Evolutionary conservation across 2,113 vertebrate species (phyloP), one percentile per base, ranked within the genome.

Genomic region (Psittacula cyanocephala): DNA sequence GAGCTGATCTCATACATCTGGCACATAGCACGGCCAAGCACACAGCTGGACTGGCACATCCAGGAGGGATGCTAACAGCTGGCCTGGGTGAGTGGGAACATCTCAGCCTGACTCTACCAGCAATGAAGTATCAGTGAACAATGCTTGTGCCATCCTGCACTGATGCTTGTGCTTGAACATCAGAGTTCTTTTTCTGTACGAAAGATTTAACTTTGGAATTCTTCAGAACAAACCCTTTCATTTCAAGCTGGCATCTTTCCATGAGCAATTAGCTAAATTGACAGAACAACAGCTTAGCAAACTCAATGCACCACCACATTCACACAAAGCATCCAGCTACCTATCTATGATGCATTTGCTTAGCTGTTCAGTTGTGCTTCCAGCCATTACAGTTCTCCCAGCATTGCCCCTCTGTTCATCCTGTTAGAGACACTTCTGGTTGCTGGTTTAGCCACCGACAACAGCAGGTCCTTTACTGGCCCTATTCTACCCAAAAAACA

Each of bases 271-370:
- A 27, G 22, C 24, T 35, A 17, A 49, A 37, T 50, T 7, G 64
- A 46, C 53, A 64, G 50, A 68, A 7, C 3, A 74, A 11, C 44
- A 70, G 22, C 63, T 63, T 41, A 63, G 44, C 16, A 37, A 59
- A 71, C 3, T 7, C 28, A 12, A 16, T 2, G 14, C 9, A 1
- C 9, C 17, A 17, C 19, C 20, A 4, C 49, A n/a, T 31, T 4
- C 50, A n/a, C 78, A 53, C 28, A 43, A 29, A 87, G 28, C 67
- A 11, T 14, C 57, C 59, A 27, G 64, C 33, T 37, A 33, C 2
- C 0, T 3, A 29, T 33, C 44, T 19, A 0, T 11, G 1, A 7
- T 4, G 29, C 3, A 3, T 17, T 60, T 22, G 6, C 25, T 43
- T 4, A 3, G 43, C 43, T 64, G 49, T 64, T 19, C 70, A 41